phyloP scores from a whole-genome alignment of 2,113 vertebrate species.

The Phrynosoma blainvillii region DNA sequence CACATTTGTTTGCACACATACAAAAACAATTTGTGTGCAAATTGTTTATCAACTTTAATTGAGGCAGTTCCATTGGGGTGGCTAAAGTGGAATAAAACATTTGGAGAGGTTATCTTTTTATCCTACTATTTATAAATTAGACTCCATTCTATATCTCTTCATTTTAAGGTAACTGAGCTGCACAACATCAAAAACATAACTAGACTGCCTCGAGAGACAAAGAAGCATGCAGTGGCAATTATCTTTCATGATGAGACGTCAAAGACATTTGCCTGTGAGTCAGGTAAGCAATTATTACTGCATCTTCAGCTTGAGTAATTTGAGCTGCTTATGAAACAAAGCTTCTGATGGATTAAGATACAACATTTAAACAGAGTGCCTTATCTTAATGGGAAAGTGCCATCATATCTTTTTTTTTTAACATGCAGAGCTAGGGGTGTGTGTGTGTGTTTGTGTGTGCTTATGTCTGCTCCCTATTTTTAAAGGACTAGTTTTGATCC shows the following conservation, averaged over 20 bases:
- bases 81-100: neutral
- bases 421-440: slow-evolving; percentile 23
- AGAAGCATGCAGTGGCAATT: slow-evolving; percentile 98
- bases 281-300: slow-evolving; percentile 85
- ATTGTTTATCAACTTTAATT: neutral
- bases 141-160: slow-evolving; percentile 72
- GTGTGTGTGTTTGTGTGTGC: slow-evolving; percentile 20
- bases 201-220: slow-evolving; percentile 96
- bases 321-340: slow-evolving; percentile 47
- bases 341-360: slow-evolving; percentile 44
- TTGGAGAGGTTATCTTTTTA: slow-evolving; percentile 17
- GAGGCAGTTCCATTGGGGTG: neutral
- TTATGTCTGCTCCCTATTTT: neutral
- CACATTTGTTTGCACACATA: neutral
- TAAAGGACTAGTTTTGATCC: slow-evolving; percentile 54
- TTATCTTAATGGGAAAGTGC: slow-evolving; percentile 65
- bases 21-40: no score
- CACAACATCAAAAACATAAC: slow-evolving; percentile 98
- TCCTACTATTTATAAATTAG: slow-evolving; percentile 32
- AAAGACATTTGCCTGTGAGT: slow-evolving; percentile 98
- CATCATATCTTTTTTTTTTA: slow-evolving; percentile 10
- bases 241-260: slow-evolving; percentile 98
- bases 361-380: slow-evolving; percentile 34
- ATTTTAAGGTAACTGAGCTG: slow-evolving; percentile 94
- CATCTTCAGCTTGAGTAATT: slow-evolving; percentile 54